phyloP scores from a whole-genome alignment of 2,888 invertebrate genomes.

The Hemaris fuciformis region DNA sequence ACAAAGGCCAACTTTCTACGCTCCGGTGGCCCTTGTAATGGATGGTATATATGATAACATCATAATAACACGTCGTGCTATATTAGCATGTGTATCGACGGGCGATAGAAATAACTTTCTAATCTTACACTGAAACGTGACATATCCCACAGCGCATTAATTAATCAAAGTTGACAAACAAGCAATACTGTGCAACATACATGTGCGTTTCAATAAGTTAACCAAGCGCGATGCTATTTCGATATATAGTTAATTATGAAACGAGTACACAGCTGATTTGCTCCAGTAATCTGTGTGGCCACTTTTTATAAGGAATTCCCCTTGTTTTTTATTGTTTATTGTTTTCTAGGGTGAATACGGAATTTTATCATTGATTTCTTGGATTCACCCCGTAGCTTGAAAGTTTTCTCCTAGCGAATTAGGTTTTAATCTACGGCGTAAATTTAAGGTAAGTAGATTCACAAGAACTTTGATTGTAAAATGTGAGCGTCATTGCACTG shows the following conservation, averaged over 20 bases:
- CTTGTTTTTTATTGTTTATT: not conserved
- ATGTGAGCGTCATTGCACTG: too few relatives aligned
- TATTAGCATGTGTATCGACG: conserved; percentile 38
- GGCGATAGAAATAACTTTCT: conserved; percentile 62
- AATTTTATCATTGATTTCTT: not conserved
- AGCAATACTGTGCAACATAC: conserved; percentile 35
- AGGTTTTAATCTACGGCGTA: too few relatives aligned
- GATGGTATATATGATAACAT: conserved; percentile 53
- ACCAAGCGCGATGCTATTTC: conserved; percentile 45
- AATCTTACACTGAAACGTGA: conserved; percentile 57
- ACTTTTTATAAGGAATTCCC: conserved; percentile 6
- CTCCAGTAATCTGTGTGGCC: conserved; percentile 25
- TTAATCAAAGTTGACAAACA: conserved; percentile 37
- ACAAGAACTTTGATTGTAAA: too few relatives aligned
- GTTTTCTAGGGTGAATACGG: not conserved
- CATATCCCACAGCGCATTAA: conserved; percentile 39
- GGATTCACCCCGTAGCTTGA: not conserved
- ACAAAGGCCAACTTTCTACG: conserved; percentile 50
- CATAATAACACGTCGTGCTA: conserved; percentile 42
- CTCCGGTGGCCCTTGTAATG: conserved; percentile 53
- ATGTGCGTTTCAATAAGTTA: conserved; percentile 45
- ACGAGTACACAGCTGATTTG: conserved; percentile 37
- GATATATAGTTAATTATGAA: conserved; percentile 47
- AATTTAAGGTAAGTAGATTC: too few relatives aligned
- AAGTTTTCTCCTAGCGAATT: not conserved